A percentile compares a stretch with the other conserved stretches of the same genome.
Conservation (phyloP, 2,888 invertebrate species). For the Nysson spinosus region DNA sequence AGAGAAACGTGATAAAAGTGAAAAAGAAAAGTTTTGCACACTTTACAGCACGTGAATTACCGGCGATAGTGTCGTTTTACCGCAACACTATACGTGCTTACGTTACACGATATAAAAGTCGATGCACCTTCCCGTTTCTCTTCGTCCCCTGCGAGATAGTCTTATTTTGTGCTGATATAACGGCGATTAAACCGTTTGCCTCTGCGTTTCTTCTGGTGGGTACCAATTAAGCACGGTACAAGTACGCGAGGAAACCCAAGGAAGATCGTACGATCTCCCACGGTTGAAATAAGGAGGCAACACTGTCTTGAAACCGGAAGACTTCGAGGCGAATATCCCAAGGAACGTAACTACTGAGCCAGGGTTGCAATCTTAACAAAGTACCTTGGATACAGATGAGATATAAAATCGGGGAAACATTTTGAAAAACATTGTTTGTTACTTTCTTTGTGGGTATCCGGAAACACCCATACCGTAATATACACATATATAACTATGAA, state of each 20-base stretch:
- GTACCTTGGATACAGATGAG: too few species aligned
- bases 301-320: conserved; percentile 53
- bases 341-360: too few species aligned
- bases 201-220: conserved; percentile 38
- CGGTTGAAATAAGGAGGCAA: conserved; percentile 39
- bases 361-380: too few species aligned
- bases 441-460: too few species aligned
- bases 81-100: conserved; percentile 41
- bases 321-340: conserved; percentile 12
- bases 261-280: conserved; percentile 52
- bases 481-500: too few species aligned
- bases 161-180: conserved; percentile 55
- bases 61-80: conserved; percentile 42
- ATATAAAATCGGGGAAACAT: too few species aligned
- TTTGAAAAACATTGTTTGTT: too few species aligned
- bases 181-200: conserved; percentile 51
- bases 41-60: conserved; percentile 35
- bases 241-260: conserved; percentile 37
- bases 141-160: conserved; percentile 23
- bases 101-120: conserved; percentile 41
- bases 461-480: too few species aligned
- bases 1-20: conserved; percentile 23
- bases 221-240: conserved; percentile 54
- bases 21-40: conserved; percentile 34
- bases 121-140: conserved; percentile 37